These are phyloP conservation scores for Ploceus nigricollis DNA, from an alignment of 2,113 vertebrate species.

Conservation along the genomic window DNA sequence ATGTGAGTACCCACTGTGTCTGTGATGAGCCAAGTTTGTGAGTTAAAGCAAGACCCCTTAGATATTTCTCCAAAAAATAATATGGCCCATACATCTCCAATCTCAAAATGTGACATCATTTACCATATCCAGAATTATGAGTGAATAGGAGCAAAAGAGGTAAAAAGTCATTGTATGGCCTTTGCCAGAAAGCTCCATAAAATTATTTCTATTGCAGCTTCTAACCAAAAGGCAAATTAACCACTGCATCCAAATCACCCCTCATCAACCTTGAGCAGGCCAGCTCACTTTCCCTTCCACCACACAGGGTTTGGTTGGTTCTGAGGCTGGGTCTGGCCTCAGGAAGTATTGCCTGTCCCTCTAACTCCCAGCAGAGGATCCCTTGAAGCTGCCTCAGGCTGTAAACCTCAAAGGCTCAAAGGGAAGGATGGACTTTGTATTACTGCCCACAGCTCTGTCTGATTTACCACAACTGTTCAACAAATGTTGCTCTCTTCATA, in stretches of 20 bases:
- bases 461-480: slow-evolving; percentile 28
- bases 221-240: neutral
- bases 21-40: neutral
- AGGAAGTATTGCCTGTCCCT: neutral
- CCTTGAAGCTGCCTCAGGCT: neutral
- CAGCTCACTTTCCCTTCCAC: neutral
- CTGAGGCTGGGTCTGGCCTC: neutral
- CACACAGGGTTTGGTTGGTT: neutral
- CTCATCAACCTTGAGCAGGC: neutral
- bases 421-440: neutral
- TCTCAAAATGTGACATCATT: neutral
- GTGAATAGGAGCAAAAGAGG: neutral
- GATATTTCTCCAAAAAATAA: neutral
- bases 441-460: neutral
- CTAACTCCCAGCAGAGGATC: neutral
- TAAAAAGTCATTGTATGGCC: neutral
- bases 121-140: neutral
- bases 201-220: neutral
- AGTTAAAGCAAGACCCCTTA: neutral
- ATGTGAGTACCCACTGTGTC: neutral
- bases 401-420: neutral
- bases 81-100: neutral
- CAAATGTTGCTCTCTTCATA: neutral
- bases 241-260: neutral
- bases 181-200: neutral